These are phyloP conservation scores for Lethocerus indicus DNA, from an alignment of 1,140 invertebrate species.

Conservation along the genomic window DNA sequence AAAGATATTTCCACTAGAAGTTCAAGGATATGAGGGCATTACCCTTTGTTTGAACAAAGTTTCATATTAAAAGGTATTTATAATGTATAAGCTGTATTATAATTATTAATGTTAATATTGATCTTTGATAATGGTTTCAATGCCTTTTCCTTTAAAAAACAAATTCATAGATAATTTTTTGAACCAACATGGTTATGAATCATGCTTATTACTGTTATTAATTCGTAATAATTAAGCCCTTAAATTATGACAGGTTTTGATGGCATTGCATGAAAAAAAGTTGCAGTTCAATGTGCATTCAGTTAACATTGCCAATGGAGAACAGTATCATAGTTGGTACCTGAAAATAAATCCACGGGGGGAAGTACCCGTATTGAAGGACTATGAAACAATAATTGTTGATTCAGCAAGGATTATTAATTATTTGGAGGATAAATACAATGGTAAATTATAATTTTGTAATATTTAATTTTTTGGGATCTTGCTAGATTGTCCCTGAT, in stretches of 20 bases:
- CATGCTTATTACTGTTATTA: not conserved
- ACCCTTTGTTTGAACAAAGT: no score
- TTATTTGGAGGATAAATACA: slow-evolving; percentile 40
- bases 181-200: not conserved
- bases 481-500: no score
- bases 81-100: no score
- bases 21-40: no score
- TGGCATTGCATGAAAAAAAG: slow-evolving; percentile 56
- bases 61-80: no score
- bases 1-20: no score
- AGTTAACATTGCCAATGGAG: slow-evolving; percentile 45
- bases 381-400: slow-evolving; percentile 47
- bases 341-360: slow-evolving; percentile 53
- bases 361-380: slow-evolving; percentile 56
- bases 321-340: slow-evolving; percentile 55
- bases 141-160: not conserved
- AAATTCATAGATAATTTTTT: not conserved
- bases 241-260: slow-evolving; percentile 37
- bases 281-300: slow-evolving; percentile 41
- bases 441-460: not conserved
- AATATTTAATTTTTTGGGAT: no score
- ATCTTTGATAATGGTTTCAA: no score
- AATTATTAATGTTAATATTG: no score
- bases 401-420: slow-evolving; percentile 53
- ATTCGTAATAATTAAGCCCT: not conserved